phyloP scores from a whole-genome alignment of 1,140 invertebrate species.

The Dinothrombium tinctorium region DNA sequence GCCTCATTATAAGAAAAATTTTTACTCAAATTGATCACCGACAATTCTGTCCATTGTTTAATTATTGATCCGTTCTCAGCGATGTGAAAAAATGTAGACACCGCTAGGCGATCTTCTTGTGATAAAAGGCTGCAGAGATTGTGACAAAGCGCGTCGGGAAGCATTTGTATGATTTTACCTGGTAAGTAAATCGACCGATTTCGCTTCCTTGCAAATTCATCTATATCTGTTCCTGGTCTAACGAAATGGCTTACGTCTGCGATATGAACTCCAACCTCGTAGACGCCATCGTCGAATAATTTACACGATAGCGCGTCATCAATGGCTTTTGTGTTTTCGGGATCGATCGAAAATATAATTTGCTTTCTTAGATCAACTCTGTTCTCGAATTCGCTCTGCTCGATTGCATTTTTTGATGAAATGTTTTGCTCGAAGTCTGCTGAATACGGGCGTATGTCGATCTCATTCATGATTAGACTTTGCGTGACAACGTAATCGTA shows the following conservation, averaged over 20 bases:
- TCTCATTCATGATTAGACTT: no score
- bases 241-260: slow-evolving; percentile 54
- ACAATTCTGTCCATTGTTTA: slow-evolving; percentile 47
- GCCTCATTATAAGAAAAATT: slow-evolving; percentile 75
- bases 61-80: slow-evolving; percentile 30
- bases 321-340: slow-evolving; percentile 62
- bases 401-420: no score
- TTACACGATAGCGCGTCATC: slow-evolving; percentile 76
- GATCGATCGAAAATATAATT: slow-evolving; percentile 80
- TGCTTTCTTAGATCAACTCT: slow-evolving; percentile 47
- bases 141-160: slow-evolving; percentile 54
- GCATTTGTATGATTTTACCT: slow-evolving; percentile 81
- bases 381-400: slow-evolving; percentile 35
- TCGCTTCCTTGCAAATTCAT: slow-evolving; percentile 41
- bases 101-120: slow-evolving; percentile 45
- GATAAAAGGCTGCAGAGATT: slow-evolving; percentile 61
- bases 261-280: slow-evolving; percentile 68
- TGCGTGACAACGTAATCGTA: no score
- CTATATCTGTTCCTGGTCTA: slow-evolving; percentile 37
- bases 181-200: slow-evolving; percentile 73
- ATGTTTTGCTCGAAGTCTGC: no score
- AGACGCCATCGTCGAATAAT: slow-evolving; percentile 11
- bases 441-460: no score
- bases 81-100: slow-evolving; percentile 70
- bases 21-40: slow-evolving; percentile 59